Base-by-base conservation (phyloP, 1,140 invertebrate genomes). In the Leptinotarsa defecta region DNA sequence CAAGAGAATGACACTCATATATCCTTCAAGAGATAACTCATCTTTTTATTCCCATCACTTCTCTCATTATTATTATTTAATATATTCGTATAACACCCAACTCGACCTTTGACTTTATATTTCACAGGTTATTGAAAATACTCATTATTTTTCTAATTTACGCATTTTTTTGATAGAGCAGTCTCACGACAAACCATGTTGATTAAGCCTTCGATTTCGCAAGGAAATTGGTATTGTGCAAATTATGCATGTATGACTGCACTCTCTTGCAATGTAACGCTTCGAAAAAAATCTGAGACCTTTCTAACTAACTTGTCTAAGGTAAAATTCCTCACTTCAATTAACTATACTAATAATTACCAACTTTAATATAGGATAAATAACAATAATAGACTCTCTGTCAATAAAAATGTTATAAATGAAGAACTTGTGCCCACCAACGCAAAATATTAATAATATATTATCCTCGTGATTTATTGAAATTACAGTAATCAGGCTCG, bases 401-500 rank as follows among this genome's bases (percentile, higher is more conserved):
- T 19, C 20, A 65, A 15, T 73, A 65, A 73, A 73, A 73, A 73
- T 65, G 34, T 73, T 27, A 65, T 73, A 24, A 72, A 73, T 73
- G 71, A 73, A 73, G 71, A 73, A 73, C 71, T 73, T 73, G 71
- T 73, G 71, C 71, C 63, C 71, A 65, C 71, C 71, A 73, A 73
- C 71, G 71, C 71, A 65, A 73, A 73, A 73, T 73, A 73, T 73
- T 73, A 73, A 73, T 73, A 65, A 73, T 73, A 73, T 73, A 73
- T 73, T 73, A 73, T 62, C 34, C 64, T 74, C 68, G 48, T 70
- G 73, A 78, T 76, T 78, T 78, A 73, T 65, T 76, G 68, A 78
- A 78, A 78, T 78, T 74, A 78, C 75, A 61, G 75, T 76, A 78
- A 78, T 78, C 71, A 70, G 65, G 71, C 62, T 71, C 71, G 69